Conservation (phyloP, 2,888 invertebrate species). For the Leptarthrus brevirostris region DNA sequence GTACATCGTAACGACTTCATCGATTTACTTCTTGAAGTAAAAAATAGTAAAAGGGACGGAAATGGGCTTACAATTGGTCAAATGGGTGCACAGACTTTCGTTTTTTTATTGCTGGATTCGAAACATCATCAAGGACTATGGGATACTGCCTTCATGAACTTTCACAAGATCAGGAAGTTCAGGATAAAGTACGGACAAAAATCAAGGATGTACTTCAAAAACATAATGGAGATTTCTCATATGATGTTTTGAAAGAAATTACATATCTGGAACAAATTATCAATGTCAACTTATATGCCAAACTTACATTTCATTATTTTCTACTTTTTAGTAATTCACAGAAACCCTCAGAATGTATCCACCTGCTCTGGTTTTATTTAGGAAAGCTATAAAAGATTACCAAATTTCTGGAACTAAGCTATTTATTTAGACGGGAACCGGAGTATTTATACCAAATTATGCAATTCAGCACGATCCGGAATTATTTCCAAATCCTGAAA, state of each 20-base stretch:
- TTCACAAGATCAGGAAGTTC: constrained; percentile 65
- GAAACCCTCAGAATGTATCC: constrained; percentile 72
- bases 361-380: constrained; percentile 69
- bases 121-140: constrained; percentile 66
- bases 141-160: constrained; percentile 67
- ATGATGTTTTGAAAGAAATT: constrained; percentile 66
- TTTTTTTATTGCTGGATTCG: constrained; percentile 69
- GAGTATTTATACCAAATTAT: constrained; percentile 69
- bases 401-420: constrained; percentile 68
- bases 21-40: constrained; percentile 67
- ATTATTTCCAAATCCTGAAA: constrained; percentile 72
- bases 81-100: constrained; percentile 68
- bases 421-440: constrained; percentile 69
- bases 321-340: constrained; percentile 56
- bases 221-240: constrained; percentile 62
- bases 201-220: constrained; percentile 61
- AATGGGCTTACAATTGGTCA: constrained; percentile 60
- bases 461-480: constrained; percentile 73
- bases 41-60: constrained; percentile 57
- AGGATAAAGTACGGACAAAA: constrained; percentile 64
- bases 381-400: constrained; percentile 69
- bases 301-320: not conserved
- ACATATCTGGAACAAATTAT: constrained; percentile 66
- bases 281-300: constrained; percentile 60
- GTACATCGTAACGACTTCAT: constrained; percentile 68